Evolutionary conservation across 2,113 vertebrate genomes (phyloP).

Genomic region (Noctilio leporinus): DNA sequence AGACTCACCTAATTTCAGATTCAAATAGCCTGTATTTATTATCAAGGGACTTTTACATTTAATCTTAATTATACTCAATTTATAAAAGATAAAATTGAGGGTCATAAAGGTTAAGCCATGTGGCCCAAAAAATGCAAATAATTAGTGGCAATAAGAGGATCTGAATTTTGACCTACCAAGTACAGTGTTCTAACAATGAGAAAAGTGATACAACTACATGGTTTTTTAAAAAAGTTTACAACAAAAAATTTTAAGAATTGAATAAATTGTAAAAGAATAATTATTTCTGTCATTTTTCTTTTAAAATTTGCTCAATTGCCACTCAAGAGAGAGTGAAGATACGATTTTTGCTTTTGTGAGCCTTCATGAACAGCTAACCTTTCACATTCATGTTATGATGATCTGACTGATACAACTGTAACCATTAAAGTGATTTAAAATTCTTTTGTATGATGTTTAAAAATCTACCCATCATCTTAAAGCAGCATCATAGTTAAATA

Average conservation of each 20-base stretch:
- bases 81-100: neutral
- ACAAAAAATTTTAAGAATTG: neutral
- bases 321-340: neutral
- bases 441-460: constrained; percentile 15
- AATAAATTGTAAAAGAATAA: neutral
- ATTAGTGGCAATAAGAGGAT: neutral
- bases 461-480: neutral
- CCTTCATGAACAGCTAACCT: neutral
- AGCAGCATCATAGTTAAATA: neutral
- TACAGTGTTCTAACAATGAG: neutral
- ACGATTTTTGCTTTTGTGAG: neutral
- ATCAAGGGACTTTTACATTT: neutral
- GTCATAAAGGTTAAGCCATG: neutral
- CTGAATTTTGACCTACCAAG: neutral
- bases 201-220: neutral
- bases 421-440: neutral
- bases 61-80: neutral
- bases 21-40: neutral
- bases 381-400: neutral
- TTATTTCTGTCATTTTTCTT: neutral
- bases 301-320: neutral
- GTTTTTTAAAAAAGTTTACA: neutral
- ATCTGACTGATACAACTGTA: neutral
- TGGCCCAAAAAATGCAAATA: neutral
- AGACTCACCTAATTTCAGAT: neutral